Base-by-base conservation (phyloP, 2,888 invertebrate species). In the Limulus polyphemus region DNA sequence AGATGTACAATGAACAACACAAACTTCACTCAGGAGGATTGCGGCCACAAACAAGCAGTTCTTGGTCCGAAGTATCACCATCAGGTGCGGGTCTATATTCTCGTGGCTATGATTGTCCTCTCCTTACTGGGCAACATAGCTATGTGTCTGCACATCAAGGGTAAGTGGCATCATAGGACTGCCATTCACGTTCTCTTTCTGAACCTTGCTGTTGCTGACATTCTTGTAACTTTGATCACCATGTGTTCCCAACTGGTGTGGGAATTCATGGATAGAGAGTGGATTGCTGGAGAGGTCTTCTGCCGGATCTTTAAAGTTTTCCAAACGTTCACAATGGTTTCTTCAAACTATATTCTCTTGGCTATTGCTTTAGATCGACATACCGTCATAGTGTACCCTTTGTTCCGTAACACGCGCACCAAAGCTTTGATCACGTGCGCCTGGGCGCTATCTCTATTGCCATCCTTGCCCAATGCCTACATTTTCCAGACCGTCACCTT, bases 291-390 rank as follows among this genome's bases (percentile, higher is more conserved):
- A 0, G 72, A 72, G 32, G 67, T 71, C 48, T 69, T 74, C 70
- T 77, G 77, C 63, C 71, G 72, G 57, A 63, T 74, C 16, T 68
- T 76, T 57, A 76, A 76, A 69, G 75, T 75, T 65, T 62, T 72
- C 3, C 75, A 75, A 69, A 74, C 73, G 49, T 74, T 75, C 59
- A 67, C 74, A 32, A 72, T 76, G 68, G 74, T 74, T 63, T 71
- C 74, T 57, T 75, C 75, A 7, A 32, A 67, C 74, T 32, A 72
- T 76, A 67, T 74, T 74, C 62, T 71, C 74, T 57, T 75, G 75
- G 73, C 75, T 7, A 73, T 77, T 47, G 75, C 75, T 13, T 62
- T 75, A 13, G 77, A 77, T 66, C 68, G 76, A 32, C 75, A 75
- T 62, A 73, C 72, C 61, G 77, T 76, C 48, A 75, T 77, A 47